Conservation (phyloP, 2,888 invertebrate species). For the Phyllotreta cruciferae region DNA sequence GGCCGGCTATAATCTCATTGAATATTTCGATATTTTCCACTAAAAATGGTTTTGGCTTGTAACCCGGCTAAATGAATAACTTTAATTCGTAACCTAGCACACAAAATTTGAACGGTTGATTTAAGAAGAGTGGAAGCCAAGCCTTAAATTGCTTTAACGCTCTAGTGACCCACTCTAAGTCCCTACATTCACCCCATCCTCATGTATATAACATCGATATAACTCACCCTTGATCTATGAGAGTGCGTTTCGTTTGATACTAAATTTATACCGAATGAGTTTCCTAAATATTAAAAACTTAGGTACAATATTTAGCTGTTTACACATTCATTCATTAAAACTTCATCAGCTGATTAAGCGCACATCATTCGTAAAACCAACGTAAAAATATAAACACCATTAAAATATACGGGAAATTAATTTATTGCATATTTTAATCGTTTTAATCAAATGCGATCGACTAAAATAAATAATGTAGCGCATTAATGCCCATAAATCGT, state of each 20-base stretch:
- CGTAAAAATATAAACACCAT: conserved; percentile 32
- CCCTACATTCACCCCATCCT: conserved; percentile 24
- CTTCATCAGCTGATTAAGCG: conserved; percentile 42
- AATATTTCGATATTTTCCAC: too few relatives aligned
- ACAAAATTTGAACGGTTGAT: conserved; percentile 16
- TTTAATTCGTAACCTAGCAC: conserved; percentile 3
- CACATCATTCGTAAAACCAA: conserved; percentile 38
- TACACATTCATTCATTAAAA: conserved; percentile 44
- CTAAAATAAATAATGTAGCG: conserved; percentile 24
- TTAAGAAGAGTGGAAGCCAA: conserved; percentile 8
- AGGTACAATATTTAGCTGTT: conserved; percentile 27
- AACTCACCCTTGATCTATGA: conserved; percentile 21
- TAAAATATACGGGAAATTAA: conserved; percentile 11
- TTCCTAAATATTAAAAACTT: not conserved
- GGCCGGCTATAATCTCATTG: too few relatives aligned
- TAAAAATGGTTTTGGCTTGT: too few relatives aligned
- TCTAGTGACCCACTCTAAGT: conserved; percentile 24
- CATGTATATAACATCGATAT: conserved; percentile 17
- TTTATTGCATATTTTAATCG: conserved; percentile 24
- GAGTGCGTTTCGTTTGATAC: not conserved
- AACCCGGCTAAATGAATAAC: too few relatives aligned
- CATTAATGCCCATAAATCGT: conserved; percentile 26
- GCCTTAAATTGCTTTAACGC: conserved; percentile 13
- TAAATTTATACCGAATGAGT: conserved; percentile 8
- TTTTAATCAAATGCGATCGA: conserved; percentile 15